A percentile compares a stretch with the other conserved stretches of the same genome.
These are phyloP conservation scores for Neosilurus mollespiculum DNA, from an alignment of 2,797 vertebrate genomes.

Conservation along the genomic window DNA sequence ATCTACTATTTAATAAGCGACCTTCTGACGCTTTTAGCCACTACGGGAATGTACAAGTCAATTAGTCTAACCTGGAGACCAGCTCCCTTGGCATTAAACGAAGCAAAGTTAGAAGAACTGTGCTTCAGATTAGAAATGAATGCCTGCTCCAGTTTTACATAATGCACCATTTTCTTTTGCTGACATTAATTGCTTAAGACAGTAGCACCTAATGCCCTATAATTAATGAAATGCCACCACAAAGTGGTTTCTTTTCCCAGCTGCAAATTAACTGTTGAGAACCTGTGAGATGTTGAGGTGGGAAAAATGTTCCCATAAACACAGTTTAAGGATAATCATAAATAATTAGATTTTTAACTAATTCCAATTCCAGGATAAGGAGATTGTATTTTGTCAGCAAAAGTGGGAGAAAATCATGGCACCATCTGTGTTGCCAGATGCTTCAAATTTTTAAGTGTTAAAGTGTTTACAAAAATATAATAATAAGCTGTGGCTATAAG, in stretches of 20 bases:
- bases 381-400: background rate
- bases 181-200: slow-evolving; percentile 23
- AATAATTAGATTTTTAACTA: background rate
- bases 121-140: slow-evolving; percentile 20
- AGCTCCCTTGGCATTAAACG: slow-evolving; percentile 33
- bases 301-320: background rate
- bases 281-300: background rate
- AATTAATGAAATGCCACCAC: slow-evolving; percentile 7
- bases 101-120: slow-evolving; percentile 38
- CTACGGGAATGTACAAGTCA: slow-evolving; percentile 56
- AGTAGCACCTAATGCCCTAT: slow-evolving; percentile 26
- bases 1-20: slow-evolving; percentile 47
- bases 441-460: background rate
- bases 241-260: background rate
- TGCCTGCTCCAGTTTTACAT: slow-evolving; percentile 19
- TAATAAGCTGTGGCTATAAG: no score
- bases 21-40: slow-evolving; percentile 52
- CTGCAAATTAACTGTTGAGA: background rate
- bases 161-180: slow-evolving; percentile 31
- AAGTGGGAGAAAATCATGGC: background rate
- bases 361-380: background rate
- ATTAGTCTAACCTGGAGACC: slow-evolving; percentile 52
- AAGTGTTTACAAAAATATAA: background rate
- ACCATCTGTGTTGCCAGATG: slow-evolving; percentile 1
- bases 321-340: background rate